Conservation (phyloP, 2,888 invertebrate species). For the Netelia virgata region DNA sequence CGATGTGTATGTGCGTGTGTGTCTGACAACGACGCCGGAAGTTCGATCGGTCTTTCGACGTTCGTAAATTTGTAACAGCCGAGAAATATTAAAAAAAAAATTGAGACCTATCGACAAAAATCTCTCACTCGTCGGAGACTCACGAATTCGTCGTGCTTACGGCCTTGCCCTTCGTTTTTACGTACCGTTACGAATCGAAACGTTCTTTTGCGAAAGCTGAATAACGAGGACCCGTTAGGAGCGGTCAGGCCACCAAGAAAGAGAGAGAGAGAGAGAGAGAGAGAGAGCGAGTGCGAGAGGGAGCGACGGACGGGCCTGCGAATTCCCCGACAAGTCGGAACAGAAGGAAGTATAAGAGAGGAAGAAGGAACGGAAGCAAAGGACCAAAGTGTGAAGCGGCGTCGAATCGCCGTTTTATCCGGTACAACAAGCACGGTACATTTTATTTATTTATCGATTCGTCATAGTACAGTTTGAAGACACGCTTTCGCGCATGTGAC, state of each 20-base stretch:
- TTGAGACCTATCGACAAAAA: not conserved
- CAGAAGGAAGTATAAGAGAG: not conserved
- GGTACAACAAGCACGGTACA: slow-evolving; percentile 7
- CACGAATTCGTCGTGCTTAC: not conserved
- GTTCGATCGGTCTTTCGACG: slow-evolving; percentile 41
- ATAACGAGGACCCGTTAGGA: slow-evolving; percentile 44
- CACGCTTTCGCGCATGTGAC: not conserved
- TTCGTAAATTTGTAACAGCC: slow-evolving; percentile 6
- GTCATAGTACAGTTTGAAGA: slow-evolving; percentile 17
- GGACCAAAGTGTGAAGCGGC: not conserved
- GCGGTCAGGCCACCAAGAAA: slow-evolving; percentile 12
- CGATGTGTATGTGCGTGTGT: slow-evolving; percentile 16
- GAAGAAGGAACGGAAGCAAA: no score
- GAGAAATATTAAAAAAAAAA: slow-evolving; percentile 5
- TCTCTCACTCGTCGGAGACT: not conserved
- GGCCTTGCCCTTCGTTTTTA: not conserved
- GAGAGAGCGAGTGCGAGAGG: not conserved
- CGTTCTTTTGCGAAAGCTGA: not conserved
- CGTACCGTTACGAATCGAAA: slow-evolving; percentile 31
- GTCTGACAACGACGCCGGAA: slow-evolving; percentile 47
- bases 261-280: not conserved
- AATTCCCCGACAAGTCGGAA: not conserved
- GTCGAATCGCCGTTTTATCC: not conserved
- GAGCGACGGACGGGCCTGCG: not conserved
- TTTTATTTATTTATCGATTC: slow-evolving; percentile 61